Conservation (phyloP, 2,113 vertebrate genomes). For the Rousettus leschenaultii region DNA sequence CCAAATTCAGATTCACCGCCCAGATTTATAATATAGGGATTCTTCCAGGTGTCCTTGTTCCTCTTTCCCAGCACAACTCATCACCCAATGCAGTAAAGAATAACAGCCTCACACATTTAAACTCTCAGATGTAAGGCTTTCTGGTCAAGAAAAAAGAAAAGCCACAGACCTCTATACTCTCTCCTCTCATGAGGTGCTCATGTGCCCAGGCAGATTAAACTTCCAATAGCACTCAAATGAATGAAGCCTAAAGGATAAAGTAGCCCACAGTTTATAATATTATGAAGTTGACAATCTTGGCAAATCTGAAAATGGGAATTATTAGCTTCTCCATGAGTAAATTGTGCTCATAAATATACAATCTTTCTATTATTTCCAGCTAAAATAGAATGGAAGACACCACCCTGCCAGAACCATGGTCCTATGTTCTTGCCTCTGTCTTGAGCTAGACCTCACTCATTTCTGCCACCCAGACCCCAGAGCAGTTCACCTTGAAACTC, state of each 20-base stretch:
- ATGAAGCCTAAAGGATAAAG: neutral
- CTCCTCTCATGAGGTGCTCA: neutral
- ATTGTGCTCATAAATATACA: neutral
- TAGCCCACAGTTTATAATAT: neutral
- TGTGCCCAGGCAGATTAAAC: neutral
- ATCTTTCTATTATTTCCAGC: neutral
- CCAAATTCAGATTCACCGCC: neutral
- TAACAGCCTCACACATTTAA: neutral
- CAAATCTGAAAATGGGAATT: neutral
- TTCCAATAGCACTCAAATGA: neutral
- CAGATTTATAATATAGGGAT: neutral
- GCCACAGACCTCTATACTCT: neutral
- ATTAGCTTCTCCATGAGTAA: neutral
- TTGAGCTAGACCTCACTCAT: conserved; percentile 9
- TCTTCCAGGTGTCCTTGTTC: neutral
- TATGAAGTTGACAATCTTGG: neutral
- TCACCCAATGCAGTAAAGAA: neutral
- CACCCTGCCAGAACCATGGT: neutral
- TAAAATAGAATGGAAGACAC: neutral
- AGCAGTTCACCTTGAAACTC: conserved; percentile 94
- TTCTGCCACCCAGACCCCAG: conserved; percentile 48
- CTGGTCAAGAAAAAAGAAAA: neutral
- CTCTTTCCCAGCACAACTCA: neutral
- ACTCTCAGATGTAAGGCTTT: neutral
- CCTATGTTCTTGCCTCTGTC: neutral